A percentile compares a stretch with the other conserved stretches of the same genome.
Conservation (phyloP, 2,113 vertebrate species). For the Phylloscopus trochiloides region DNA sequence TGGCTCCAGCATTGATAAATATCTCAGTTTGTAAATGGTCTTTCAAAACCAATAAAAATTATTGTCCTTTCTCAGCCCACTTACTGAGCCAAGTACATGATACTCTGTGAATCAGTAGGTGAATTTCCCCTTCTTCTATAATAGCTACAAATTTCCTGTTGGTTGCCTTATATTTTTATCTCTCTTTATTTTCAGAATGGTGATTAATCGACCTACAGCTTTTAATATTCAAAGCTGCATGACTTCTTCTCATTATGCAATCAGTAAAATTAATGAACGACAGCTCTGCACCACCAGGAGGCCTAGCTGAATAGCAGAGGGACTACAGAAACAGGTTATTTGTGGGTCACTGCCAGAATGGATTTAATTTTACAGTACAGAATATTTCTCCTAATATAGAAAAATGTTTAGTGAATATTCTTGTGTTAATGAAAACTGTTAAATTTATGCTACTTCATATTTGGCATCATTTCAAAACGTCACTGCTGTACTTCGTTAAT, state of each 20-base stretch:
- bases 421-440: slow-evolving; percentile 37
- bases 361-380: slow-evolving; percentile 11
- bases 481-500: not conserved
- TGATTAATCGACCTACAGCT: slow-evolving; percentile 42
- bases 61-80: not conserved
- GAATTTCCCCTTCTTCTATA: not conserved
- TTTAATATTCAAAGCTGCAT: slow-evolving; percentile 62
- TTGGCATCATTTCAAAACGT: not conserved
- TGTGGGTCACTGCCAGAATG: slow-evolving; percentile 36
- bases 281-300: slow-evolving; percentile 47
- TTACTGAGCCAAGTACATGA: not conserved
- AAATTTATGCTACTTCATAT: slow-evolving; percentile 15
- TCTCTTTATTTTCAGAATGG: slow-evolving; percentile 28
- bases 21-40: not conserved
- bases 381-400: slow-evolving; percentile 16
- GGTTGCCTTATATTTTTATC: slow-evolving; percentile 15
- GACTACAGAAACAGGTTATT: slow-evolving; percentile 45
- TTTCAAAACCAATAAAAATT: not conserved
- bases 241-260: slow-evolving; percentile 62
- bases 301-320: slow-evolving; percentile 25
- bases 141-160: not conserved
- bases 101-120: not conserved
- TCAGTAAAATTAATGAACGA: slow-evolving; percentile 67
- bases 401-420: slow-evolving; percentile 34
- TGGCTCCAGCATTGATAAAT: not conserved